Percentiles rank a stretch among this genome's conserved stretches.
Evolutionary conservation across 2,113 vertebrate genomes (phyloP).

Genomic region (Lophotis ruficrista): DNA sequence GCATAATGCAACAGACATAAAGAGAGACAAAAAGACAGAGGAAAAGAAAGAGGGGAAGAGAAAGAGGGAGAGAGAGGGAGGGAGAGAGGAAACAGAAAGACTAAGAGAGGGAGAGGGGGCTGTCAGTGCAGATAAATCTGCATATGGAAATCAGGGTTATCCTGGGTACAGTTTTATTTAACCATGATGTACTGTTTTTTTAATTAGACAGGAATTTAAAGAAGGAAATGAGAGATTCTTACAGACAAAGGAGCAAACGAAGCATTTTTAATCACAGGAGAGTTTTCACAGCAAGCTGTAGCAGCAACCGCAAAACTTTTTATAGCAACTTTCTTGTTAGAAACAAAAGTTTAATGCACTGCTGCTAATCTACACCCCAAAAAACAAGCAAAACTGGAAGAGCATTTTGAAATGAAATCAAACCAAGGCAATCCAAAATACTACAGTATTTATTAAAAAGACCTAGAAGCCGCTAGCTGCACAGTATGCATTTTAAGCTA

Average conservation of each 20-base stretch:
- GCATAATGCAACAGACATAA: conserved; percentile 83
- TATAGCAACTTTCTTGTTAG: conserved; percentile 48
- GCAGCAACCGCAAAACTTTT: conserved; percentile 61
- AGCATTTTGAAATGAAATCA: neutral
- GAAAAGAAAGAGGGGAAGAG: conserved; percentile 69
- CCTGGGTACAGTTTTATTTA: conserved; percentile 88
- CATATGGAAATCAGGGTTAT: conserved; percentile 98
- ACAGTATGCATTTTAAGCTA: neutral
- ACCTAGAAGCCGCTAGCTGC: neutral
- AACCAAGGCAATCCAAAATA: neutral
- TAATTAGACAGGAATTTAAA: conserved; percentile 80
- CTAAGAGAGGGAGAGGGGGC: conserved; percentile 73
- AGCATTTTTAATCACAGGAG: conserved; percentile 17
- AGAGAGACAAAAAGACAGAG: conserved; percentile 71
- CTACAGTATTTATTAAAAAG: neutral
- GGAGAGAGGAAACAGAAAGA: conserved; percentile 63
- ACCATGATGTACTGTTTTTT: conserved; percentile 82
- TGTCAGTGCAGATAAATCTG: conserved; percentile 93
- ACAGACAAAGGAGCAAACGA: conserved; percentile 35
- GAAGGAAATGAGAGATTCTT: conserved; percentile 65
- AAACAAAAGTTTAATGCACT: neutral
- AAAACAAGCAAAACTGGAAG: neutral
- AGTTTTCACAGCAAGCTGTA: conserved; percentile 25
- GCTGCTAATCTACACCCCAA: neutral
- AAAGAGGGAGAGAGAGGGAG: conserved; percentile 69